phyloP scores from a whole-genome alignment of 2,797 vertebrate species.

The Argentina silus region DNA sequence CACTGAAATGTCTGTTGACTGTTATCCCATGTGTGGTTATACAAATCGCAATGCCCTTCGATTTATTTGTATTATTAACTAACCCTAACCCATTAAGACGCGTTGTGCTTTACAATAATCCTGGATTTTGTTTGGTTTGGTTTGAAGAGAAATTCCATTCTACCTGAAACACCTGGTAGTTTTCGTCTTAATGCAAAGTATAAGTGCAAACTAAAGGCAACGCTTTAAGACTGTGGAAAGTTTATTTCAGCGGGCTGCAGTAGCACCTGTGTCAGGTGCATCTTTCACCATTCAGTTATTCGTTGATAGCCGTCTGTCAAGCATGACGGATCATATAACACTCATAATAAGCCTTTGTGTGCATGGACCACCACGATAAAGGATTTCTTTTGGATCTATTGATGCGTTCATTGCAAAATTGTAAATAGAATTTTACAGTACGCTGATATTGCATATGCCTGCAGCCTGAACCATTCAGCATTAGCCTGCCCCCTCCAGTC shows the following conservation, averaged over 20 bases:
- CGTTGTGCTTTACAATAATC: not conserved
- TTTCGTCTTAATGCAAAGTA: not conserved
- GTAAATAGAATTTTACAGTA: constrained; percentile 24
- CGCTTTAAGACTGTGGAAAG: not conserved
- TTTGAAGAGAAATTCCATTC: not conserved
- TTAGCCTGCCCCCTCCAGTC: not conserved
- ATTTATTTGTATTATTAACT: too few species aligned
- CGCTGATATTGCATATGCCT: not conserved
- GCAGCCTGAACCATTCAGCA: not conserved
- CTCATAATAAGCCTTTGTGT: constrained; percentile 27
- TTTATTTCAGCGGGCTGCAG: not conserved
- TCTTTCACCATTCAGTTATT: constrained; percentile 8
- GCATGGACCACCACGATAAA: constrained; percentile 19
- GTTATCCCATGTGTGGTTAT: too few species aligned
- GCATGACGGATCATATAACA: constrained; percentile 24
- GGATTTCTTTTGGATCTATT: constrained; percentile 17
- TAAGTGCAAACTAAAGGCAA: not conserved
- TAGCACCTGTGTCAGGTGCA: not conserved
- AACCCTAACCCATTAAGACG: too few species aligned
- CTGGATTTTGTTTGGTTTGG: not conserved
- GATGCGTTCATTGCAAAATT: constrained; percentile 29
- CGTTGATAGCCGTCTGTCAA: not conserved
- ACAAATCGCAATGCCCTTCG: too few species aligned
- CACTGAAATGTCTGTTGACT: too few species aligned
- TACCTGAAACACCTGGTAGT: not conserved